Conservation (phyloP, 2,113 vertebrate genomes). For the Ammodramus savannarum region DNA sequence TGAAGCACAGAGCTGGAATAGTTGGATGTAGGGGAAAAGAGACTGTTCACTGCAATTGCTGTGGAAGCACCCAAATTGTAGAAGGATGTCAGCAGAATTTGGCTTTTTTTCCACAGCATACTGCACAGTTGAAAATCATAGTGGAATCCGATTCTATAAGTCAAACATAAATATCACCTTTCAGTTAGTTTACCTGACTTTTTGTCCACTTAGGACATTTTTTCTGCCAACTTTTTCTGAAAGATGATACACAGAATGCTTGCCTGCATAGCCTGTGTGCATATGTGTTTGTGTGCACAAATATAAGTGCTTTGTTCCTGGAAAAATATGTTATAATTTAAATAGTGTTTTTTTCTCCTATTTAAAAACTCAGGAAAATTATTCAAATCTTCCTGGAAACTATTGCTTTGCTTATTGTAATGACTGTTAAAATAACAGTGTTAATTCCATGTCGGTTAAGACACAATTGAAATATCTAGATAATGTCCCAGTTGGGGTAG, state of each 20-base stretch:
- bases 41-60: neutral
- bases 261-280: neutral
- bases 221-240: neutral
- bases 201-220: neutral
- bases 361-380: neutral
- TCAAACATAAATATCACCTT: slow-evolving; percentile 4
- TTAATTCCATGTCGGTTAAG: neutral
- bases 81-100: neutral
- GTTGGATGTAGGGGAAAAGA: neutral
- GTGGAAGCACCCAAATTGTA: neutral
- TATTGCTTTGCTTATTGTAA: neutral
- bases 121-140: neutral
- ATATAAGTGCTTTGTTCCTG: neutral
- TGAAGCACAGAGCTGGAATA: neutral
- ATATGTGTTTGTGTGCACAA: neutral
- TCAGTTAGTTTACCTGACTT: neutral
- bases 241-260: neutral
- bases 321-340: neutral
- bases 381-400: neutral
- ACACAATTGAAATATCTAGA: neutral
- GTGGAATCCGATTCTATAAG: neutral
- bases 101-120: neutral
- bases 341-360: neutral
- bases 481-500: neutral
- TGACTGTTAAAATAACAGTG: neutral